Evolutionary conservation across 2,888 invertebrate species (phyloP), one percentile per base, ranked within the genome.

Genomic region (Chromoteleia sp.): DNA sequence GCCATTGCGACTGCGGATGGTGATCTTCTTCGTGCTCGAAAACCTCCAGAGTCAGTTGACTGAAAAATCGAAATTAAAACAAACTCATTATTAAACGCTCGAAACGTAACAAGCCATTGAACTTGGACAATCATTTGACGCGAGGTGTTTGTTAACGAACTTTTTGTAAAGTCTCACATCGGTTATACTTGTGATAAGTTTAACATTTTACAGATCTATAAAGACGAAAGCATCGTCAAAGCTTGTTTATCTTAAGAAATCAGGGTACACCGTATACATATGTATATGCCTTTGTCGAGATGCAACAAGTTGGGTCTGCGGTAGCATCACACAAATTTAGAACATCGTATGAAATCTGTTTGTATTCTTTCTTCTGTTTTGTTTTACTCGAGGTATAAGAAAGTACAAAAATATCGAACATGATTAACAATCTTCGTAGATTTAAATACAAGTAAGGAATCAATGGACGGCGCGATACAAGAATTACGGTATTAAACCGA

Each of bases 1-100:
- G 95, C 94, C 95, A 95, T 95, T 88, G 93, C 87, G 84, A 87
- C 86, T 85, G 87, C 84, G 80, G 86, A 82, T 30, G 88, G 87
- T 84, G 87, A 87, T 85, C 83, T 87, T 86, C 85, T 87, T 74
- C 85, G 87, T 83, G 84, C 78, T 74, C 85, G 85, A 86, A 90
- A 88, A 86, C 87, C 88, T 86, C 88, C 89, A 82, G 89, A 89
- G 81, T 89, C 88, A 86, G 87, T 87, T 74, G 89, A 88, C 90
- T 90, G 87, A 58, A 88, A 89, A 56, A 75, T 43, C 65, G 82
- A 82, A 21, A 33, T n/a, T 30, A 33, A 59, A 56, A 52, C 29
- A 58, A 48, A 52, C 1, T 48, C 4, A 48, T 12, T 41, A 41
- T 41, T 41, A 12, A 41, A 14, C 25, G 14, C n/a, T 36, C n/a